Base-by-base conservation (phyloP, 2,113 vertebrate genomes). In the Lepisosteus oculatus region DNA sequence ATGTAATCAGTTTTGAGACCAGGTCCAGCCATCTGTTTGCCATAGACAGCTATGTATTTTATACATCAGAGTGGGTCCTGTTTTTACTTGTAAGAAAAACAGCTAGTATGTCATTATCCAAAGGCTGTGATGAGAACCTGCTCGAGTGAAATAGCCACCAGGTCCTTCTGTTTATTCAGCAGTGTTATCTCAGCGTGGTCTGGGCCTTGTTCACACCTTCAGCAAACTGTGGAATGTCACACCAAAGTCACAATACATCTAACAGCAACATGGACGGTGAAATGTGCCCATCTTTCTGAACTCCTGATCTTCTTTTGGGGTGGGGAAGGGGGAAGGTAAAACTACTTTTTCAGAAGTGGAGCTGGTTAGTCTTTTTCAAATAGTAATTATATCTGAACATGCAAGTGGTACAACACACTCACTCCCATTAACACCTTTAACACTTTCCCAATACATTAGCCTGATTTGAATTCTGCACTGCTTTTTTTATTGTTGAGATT, bases 201-300 rank as follows among this genome's bases (percentile, higher is more conserved):
- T 29, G 17, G 4, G 2, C 56, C 41, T 9, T 41, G 61, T 43
- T 56, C 71, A 84, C 76, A 81, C 77, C 79, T 77, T 78, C 89
- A 86, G 84, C 84, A 83, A 84, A 82, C 85, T 88, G 90, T 87
- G 90, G 89, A 93, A 92, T 92, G 85, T 90, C 76, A 82, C 88
- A 89, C 88, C 81, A 85, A 74, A 75, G 73, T 87, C 80, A 79
- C 73, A 88, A 74, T 73, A 81, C 85, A 87, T 85, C 85, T 84
- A 83, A 74, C 76, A 75, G 75, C 61, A 74, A 76, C 79, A 77
- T 69, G 74, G 68, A 69, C 59, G 5, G 74, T 47, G 79, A 82
- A 75, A 62, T 76, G 70, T 82, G 74, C 82, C 85, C 44, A 65
- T 65, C 44, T 65, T 54, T 55, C 54, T 17, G n/a, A 68, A 42